Evolutionary conservation across 1,140 invertebrate genomes (phyloP).

Genomic region (Matsumurasca onukii): DNA sequence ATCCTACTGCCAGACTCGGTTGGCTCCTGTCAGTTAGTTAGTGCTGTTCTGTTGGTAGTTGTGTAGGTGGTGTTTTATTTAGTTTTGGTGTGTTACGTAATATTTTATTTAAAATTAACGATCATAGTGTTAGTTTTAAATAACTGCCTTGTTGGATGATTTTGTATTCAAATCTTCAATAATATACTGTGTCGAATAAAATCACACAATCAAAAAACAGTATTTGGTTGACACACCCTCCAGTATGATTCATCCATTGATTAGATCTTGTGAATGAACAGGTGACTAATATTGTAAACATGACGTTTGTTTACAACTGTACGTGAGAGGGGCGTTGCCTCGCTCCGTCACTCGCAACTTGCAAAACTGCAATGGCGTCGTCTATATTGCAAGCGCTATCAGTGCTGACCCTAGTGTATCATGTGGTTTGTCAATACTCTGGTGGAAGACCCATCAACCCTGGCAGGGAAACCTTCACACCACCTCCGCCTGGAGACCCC

Average conservation of each 20-base stretch:
- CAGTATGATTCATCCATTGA: background rate
- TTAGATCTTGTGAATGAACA: background rate
- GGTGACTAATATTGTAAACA: background rate
- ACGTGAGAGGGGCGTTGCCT: slow-evolving; percentile 16
- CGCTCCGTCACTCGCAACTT: background rate
- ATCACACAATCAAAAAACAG: too few relatives aligned
- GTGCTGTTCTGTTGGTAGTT: background rate
- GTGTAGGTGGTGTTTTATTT: background rate
- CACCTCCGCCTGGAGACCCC: slow-evolving; percentile 18
- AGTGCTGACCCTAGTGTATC: background rate
- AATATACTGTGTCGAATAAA: too few relatives aligned
- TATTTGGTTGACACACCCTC: too few relatives aligned
- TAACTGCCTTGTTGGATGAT: background rate
- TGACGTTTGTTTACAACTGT: slow-evolving; percentile 20
- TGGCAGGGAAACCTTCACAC: slow-evolving; percentile 3
- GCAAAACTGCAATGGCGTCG: slow-evolving; percentile 4
- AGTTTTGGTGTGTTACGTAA: background rate
- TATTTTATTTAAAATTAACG: background rate
- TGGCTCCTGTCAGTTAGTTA: background rate
- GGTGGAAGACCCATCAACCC: background rate
- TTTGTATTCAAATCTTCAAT: too few relatives aligned
- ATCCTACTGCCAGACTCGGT: background rate
- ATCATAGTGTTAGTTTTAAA: background rate
- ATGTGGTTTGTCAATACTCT: background rate
- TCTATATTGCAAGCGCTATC: background rate